Evolutionary conservation across 2,113 vertebrate species (phyloP).

Genomic region (Dromiciops gliroides): DNA sequence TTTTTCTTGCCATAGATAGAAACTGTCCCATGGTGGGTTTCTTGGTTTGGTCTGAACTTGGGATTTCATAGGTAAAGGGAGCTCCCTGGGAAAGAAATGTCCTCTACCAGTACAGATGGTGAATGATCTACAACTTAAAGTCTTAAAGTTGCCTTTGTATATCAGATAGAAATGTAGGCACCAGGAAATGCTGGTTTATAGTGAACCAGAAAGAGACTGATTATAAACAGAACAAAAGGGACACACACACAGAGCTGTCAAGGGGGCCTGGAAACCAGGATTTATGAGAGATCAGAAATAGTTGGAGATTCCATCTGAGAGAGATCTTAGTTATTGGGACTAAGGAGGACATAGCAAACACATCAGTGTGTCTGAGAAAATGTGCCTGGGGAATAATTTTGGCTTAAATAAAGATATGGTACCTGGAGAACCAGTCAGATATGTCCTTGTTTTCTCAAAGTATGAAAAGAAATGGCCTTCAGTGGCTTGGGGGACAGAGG

Average conservation of each 20-base stretch:
- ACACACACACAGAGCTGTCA: background rate
- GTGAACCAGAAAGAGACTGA: background rate
- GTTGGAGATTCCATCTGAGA: background rate
- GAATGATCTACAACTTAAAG: background rate
- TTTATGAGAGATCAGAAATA: background rate
- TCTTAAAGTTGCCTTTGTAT: background rate
- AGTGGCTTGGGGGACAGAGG: background rate
- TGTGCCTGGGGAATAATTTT: background rate
- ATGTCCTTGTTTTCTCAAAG: background rate
- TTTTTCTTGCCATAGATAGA: background rate
- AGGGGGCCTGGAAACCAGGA: background rate
- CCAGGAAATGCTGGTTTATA: background rate
- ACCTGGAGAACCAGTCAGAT: fast-evolving
- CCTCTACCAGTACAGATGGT: background rate
- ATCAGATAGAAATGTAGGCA: background rate
- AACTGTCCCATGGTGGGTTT: background rate
- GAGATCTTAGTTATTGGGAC: background rate
- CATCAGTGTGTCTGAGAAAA: background rate
- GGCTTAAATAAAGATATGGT: background rate
- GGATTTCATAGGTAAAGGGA: background rate
- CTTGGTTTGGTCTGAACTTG: background rate
- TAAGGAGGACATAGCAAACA: fast-evolving
- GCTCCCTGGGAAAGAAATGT: background rate
- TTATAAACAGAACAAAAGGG: background rate
- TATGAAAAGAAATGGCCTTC: background rate